Conservation (phyloP, 1,140 invertebrate species). For the Anastrepha obliqua region DNA sequence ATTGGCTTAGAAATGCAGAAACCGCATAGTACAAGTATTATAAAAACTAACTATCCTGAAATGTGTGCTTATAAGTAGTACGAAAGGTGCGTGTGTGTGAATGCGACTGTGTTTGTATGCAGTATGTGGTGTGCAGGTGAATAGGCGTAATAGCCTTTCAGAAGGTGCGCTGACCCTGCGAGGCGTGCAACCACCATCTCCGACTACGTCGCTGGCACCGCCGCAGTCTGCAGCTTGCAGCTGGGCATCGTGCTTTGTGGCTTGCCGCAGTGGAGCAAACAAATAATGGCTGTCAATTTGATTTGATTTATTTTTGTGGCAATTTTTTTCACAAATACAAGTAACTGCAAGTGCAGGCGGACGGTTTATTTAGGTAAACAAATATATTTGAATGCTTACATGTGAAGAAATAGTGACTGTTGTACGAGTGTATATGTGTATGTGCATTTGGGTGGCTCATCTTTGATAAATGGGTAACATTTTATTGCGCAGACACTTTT, state of each 20-base stretch:
- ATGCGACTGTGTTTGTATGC: neutral
- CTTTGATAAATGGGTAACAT: no score
- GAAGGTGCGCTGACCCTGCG: constrained; percentile 16
- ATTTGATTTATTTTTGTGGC: constrained; percentile 44
- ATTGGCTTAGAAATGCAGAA: neutral
- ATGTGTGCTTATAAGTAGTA: no score
- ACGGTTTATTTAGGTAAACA: constrained; percentile 8
- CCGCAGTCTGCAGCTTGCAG: neutral
- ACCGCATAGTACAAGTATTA: neutral
- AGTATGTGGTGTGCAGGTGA: neutral
- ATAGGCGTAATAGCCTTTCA: constrained; percentile 32
- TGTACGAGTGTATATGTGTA: no score
- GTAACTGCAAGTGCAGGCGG: neutral
- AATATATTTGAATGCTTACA: neutral
- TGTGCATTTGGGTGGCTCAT: no score
- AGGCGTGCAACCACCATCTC: constrained; percentile 19
- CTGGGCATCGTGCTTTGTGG: neutral
- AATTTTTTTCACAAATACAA: neutral
- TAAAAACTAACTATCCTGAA: neutral
- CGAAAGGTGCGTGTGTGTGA: neutral
- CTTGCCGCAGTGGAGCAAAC: constrained; percentile 19
- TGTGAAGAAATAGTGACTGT: no score
- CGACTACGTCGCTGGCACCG: neutral
- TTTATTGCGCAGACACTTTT: no score
- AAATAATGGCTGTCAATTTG: constrained; percentile 21